Base-by-base conservation (phyloP, 1,140 invertebrate genomes). In the Oedothorax gibbosus region DNA sequence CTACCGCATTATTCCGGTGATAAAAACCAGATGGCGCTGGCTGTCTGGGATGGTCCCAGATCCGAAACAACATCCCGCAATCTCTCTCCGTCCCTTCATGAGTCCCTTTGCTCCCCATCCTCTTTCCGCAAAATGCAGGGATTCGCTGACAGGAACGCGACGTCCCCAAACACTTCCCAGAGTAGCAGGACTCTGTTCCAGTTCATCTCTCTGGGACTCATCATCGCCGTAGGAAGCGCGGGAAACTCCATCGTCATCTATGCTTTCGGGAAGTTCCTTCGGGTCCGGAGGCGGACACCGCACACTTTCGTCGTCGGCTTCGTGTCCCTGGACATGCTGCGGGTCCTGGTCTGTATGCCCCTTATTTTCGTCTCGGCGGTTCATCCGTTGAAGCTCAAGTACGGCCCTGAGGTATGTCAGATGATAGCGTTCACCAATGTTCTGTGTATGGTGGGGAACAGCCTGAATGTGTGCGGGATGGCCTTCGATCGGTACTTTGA, bases 141-240 rank as follows among this genome's bases (percentile, higher is more conserved):
- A 75, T 76, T 68, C 18, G 6, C 54, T 3, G 18, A 18, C 8
- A 53, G 54, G 20, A 77, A 85, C 53, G 54, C 10, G 7, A 78
- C 73, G 53, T 51, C 65, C 8, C 35, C 35, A 5, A 18, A 72
- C n/a, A 5, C 57, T 5, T 20, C 51, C 15, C 21, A 14, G 20
- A 10, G 65, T 11, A 7, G 64, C n/a, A 7, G 54, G 12, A 56
- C 79, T 6, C 78, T 86, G 15, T 76, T 82, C 60, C 75, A 86
- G 53, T 86, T 86, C 65, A 71, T 86, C 10, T 86, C 85, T 51
- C 49, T 86, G 53, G 85, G 85, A 18, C 60, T 86, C 12, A 68
- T 86, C 15, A 69, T 86, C 12, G 85, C 85, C 18, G 15, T 82
- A 0, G 85, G 72, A 14, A 77, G 79, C 57, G 78, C 85, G 11